phyloP scores from a whole-genome alignment of 2,888 invertebrate species.

The Xiphydria camelus region DNA sequence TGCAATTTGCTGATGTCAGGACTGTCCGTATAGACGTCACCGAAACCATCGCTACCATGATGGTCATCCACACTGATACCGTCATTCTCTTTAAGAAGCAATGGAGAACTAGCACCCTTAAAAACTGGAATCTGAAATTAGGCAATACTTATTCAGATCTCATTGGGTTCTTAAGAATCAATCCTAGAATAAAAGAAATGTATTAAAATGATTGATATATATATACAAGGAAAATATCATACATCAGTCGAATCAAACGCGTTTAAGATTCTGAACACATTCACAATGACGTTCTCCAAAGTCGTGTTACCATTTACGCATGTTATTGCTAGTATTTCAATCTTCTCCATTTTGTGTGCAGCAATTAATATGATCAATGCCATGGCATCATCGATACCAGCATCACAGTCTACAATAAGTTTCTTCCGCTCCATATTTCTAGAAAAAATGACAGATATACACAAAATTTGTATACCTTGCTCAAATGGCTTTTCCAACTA shows the following conservation, averaged over 20 bases:
- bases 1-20: constrained; percentile 59
- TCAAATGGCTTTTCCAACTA: too few relatives aligned
- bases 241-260: too few relatives aligned
- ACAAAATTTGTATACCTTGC: not conserved
- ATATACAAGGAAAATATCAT: too few relatives aligned
- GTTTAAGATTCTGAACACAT: constrained; percentile 69
- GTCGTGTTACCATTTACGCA: constrained; percentile 76
- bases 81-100: constrained; percentile 53
- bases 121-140: constrained; percentile 70
- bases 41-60: constrained; percentile 74
- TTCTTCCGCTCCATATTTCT: constrained; percentile 28
- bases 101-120: constrained; percentile 63
- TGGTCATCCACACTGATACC: constrained; percentile 47
- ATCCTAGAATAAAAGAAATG: constrained; percentile 15
- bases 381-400: constrained; percentile 69
- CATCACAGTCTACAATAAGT: constrained; percentile 66
- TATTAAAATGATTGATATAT: constrained; percentile 3
- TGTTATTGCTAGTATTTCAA: constrained; percentile 71
- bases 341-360: constrained; percentile 57
- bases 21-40: constrained; percentile 62
- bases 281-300: constrained; percentile 69
- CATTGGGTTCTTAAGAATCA: too few relatives aligned
- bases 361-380: constrained; percentile 64
- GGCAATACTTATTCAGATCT: too few relatives aligned
- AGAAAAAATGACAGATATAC: not conserved